A percentile compares a stretch with the other conserved stretches of the same genome.
These are phyloP conservation scores for Heliconius ismenius DNA, from an alignment of 2,888 invertebrate species.

Conservation along the genomic window DNA sequence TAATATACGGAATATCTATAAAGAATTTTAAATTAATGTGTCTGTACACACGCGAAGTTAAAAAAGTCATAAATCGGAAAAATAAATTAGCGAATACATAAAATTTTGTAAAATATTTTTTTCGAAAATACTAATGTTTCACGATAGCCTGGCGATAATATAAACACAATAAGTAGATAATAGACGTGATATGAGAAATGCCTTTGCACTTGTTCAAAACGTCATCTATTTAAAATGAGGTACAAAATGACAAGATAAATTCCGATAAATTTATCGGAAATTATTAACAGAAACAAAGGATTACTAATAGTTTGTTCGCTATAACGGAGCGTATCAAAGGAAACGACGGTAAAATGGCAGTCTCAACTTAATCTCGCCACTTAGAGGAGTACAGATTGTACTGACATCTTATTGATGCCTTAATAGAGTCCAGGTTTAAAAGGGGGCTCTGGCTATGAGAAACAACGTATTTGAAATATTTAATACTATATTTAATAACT, in stretches of 20 bases:
- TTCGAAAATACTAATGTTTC: neutral
- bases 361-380: constrained; percentile 44
- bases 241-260: constrained; percentile 31
- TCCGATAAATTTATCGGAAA: constrained; percentile 21
- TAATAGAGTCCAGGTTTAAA: constrained; percentile 44
- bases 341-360: constrained; percentile 42
- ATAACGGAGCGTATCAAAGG: constrained; percentile 42
- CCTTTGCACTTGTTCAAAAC: neutral
- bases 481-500: neutral
- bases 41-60: too few species aligned
- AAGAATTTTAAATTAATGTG: too few species aligned
- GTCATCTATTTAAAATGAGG: neutral
- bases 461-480: neutral
- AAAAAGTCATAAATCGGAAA: neutral
- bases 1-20: too few species aligned
- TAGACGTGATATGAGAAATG: too few species aligned
- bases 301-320: constrained; percentile 39
- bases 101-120: neutral
- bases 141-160: neutral
- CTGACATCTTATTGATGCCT: constrained; percentile 58
- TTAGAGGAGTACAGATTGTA: constrained; percentile 44
- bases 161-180: neutral
- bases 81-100: neutral
- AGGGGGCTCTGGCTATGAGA: neutral
- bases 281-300: constrained; percentile 36